phyloP scores from a whole-genome alignment of 2,888 invertebrate species.

The Carpatolechia fugitivella region DNA sequence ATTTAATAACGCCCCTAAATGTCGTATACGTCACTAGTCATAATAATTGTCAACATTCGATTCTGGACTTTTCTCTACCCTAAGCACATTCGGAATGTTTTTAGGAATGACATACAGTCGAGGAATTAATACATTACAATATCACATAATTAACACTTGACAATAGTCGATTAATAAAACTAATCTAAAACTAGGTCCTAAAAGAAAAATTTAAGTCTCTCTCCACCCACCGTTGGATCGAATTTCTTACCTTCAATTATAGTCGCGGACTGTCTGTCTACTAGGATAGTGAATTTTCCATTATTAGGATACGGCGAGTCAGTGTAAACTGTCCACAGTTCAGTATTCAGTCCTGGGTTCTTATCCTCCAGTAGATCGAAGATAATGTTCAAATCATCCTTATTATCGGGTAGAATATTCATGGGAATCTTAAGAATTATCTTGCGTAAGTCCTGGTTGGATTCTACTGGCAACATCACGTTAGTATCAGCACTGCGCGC shows the following conservation, averaged over 20 bases:
- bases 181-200: constrained; percentile 24
- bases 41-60: no score
- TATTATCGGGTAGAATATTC: constrained; percentile 52
- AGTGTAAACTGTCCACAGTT: constrained; percentile 53
- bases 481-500: constrained; percentile 22
- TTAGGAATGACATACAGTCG: neutral
- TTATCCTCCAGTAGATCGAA: constrained; percentile 64
- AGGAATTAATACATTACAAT: neutral
- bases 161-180: neutral
- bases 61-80: neutral
- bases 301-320: constrained; percentile 44
- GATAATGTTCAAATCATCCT: constrained; percentile 58
- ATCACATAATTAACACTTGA: neutral
- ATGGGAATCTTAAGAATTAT: constrained; percentile 53
- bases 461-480: constrained; percentile 21
- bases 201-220: constrained; percentile 53
- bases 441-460: constrained; percentile 36
- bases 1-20: no score
- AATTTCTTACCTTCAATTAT: constrained; percentile 53
- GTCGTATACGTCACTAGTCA: no score
- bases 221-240: constrained; percentile 52
- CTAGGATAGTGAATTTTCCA: constrained; percentile 49
- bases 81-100: neutral
- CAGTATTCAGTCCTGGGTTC: constrained; percentile 62
- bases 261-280: constrained; percentile 54